Percentiles rank a stretch among this genome's conserved stretches.
These are phyloP conservation scores for Synergus umbraculus DNA, from an alignment of 2,888 invertebrate species.

Conservation along the genomic window DNA sequence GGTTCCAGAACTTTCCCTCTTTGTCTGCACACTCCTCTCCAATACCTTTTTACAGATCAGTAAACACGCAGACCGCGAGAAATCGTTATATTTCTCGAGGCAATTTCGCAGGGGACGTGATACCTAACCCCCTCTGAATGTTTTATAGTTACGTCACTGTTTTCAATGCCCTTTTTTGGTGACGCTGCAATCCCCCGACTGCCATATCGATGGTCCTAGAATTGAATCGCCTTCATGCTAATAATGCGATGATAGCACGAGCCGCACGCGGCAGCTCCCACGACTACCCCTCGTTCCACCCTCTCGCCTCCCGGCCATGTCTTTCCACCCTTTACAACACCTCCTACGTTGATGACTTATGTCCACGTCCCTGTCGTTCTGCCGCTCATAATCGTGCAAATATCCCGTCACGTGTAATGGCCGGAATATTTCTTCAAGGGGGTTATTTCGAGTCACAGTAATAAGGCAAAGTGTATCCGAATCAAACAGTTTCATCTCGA, in stretches of 20 bases:
- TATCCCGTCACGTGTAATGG: conserved; percentile 28
- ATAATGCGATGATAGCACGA: conserved; percentile 69
- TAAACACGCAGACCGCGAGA: conserved; percentile 11
- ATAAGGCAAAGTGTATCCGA: too few relatives aligned
- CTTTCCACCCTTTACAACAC: conserved; percentile 55
- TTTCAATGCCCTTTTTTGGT: conserved; percentile 26
- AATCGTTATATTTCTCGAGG: conserved; percentile 9
- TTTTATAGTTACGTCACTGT: conserved; percentile 37
- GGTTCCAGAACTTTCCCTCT: background rate
- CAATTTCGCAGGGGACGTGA: conserved; percentile 5
- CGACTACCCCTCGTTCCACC: conserved; percentile 58
- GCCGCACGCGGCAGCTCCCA: conserved; percentile 70
- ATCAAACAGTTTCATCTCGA: too few relatives aligned
- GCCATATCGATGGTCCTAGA: conserved; percentile 67
- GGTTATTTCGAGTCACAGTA: conserved; percentile 40
- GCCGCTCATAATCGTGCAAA: conserved; percentile 33
- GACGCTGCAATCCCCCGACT: background rate
- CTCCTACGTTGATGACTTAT: conserved; percentile 63
- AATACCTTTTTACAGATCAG: conserved; percentile 4
- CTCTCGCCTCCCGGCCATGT: conserved; percentile 53
- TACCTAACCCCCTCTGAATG: conserved; percentile 1
- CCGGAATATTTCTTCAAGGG: conserved; percentile 46
- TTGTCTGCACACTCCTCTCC: background rate
- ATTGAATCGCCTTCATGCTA: conserved; percentile 70
- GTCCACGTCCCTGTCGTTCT: conserved; percentile 52